Evolutionary conservation across 1,140 invertebrate genomes (phyloP), one percentile per base, ranked within the genome.

Genomic region (Panonychus citri): DNA sequence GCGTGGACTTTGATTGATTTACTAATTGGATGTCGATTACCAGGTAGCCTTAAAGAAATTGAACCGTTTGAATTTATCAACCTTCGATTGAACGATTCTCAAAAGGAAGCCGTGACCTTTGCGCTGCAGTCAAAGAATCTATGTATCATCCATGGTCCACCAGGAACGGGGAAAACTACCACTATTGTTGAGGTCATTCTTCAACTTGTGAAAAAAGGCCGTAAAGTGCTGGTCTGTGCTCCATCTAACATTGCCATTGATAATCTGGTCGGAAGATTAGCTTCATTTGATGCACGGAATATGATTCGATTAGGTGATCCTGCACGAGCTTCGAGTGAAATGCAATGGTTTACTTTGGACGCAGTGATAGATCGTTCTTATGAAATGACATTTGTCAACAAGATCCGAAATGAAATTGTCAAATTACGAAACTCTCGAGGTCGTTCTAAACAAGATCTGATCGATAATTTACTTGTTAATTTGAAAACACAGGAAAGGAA

Each of bases 81-180:
- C 48, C 10, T 30, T 1, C 66, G 66, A 27, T 64, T 78, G 43
- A 73, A 76, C 62, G 61, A 68, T 39, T 76, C 75, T 52, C 77
- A 79, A 64, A 68, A 67, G 63, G 66, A 68, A 50, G 76, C 76
- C 52, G 75, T 79, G 8, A 63, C 62, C 56, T 78, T 78, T 73
- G 73, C 75, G 13, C 55, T 79, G 21, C 62, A 65, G 13, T 70
- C 73, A 65, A 71, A 68, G 60, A 71, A 76, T 56, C 48, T 51
- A 10, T 26, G 25, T 27, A 27, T 77, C 10, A 63, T 72, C 52
- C 69, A 71, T 60, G 76, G 76, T 1, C 76, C 76, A 10, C 76
- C 76, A 25, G 73, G 78, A 52, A 80, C 78, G 12, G 78, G 78
- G 19, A 80, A 80, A 66, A 79, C 78, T 3, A 78, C 77, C 13